Evolutionary conservation across 2,888 invertebrate genomes (phyloP), one percentile per base, ranked within the genome.

Genomic region (Lithophane socia): DNA sequence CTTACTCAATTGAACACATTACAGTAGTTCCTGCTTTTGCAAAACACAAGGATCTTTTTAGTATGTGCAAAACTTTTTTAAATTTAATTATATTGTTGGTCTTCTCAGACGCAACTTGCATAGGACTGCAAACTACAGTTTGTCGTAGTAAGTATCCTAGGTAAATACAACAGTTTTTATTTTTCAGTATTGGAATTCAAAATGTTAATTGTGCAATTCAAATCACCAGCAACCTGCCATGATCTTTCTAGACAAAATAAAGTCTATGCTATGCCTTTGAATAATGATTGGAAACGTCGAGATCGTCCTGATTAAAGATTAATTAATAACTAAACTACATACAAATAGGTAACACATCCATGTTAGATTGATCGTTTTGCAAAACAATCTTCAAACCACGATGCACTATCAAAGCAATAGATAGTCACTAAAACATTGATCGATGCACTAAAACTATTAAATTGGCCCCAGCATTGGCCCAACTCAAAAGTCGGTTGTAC

Each of bases 401-500:
- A 71, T 85, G 54, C 69, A 73, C 56, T 73, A 65, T 69, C 44
- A 73, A 68, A 71, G 8, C 49, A 64, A 44, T 73, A 77, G 24
- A 56, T 29, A 47, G 73, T 68, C n/a, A 47, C 64, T 58, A 64
- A n/a, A n/a, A n/a, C n/a, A n/a, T n/a, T n/a, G n/a, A n/a, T n/a
- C n/a, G n/a, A n/a, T n/a, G n/a, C n/a, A 47, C 64, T 58, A 64
- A 63, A 72, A 52, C 68, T 29, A 76, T 78, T 65, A 71, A 75
- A 75, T 80, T 73, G 76, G 73, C 64, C 68, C 79, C 74, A 88
- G 71, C 80, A 77, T 83, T 87, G 84, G 87, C 52, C 82, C 79
- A 86, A 77, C 80, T 73, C 63, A 66, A 75, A 87, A 87, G 86
- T 85, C 75, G 78, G 80, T 88, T 82, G 74, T 85, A 83, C 72